Evolutionary conservation across 2,888 invertebrate genomes (phyloP).

Genomic region (Stegophylla sp.): DNA sequence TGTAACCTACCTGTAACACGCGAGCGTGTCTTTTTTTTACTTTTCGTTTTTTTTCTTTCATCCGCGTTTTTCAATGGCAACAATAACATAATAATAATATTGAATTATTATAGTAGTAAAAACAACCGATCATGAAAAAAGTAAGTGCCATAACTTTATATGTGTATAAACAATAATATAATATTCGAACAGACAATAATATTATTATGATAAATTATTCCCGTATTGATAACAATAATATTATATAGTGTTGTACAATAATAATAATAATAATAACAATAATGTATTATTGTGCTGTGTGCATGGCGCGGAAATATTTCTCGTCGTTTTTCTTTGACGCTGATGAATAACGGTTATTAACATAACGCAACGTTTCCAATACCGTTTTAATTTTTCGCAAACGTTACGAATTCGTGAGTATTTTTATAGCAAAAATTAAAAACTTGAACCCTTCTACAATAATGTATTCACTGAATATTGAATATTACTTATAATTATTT

Average conservation of each 20-base stretch:
- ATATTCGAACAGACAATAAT: neutral
- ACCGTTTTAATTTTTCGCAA: too few species aligned
- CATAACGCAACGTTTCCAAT: too few species aligned
- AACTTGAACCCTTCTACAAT: too few species aligned
- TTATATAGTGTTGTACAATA: neutral
- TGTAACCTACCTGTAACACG: constrained; percentile 8
- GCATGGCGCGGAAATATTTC: neutral
- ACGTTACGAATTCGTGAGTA: too few species aligned
- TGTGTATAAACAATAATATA: neutral
- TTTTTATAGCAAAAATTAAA: too few species aligned
- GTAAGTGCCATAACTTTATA: constrained; percentile 1
- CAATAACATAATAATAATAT: neutral
- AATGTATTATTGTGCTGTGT: neutral
- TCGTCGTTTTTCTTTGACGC: neutral
- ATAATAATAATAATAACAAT: too few species aligned
- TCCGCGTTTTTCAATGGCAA: neutral
- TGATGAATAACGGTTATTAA: too few species aligned
- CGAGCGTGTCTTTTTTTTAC: neutral
- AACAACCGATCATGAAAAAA: constrained; percentile 34
- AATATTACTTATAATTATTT: too few species aligned
- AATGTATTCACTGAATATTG: too few species aligned
- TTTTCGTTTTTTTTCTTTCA: too few species aligned
- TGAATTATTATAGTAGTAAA: neutral
- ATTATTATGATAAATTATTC: constrained; percentile 8
- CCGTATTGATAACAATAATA: neutral